Conservation (phyloP, 1,140 invertebrate genomes). For the Saccostrea echinata region DNA sequence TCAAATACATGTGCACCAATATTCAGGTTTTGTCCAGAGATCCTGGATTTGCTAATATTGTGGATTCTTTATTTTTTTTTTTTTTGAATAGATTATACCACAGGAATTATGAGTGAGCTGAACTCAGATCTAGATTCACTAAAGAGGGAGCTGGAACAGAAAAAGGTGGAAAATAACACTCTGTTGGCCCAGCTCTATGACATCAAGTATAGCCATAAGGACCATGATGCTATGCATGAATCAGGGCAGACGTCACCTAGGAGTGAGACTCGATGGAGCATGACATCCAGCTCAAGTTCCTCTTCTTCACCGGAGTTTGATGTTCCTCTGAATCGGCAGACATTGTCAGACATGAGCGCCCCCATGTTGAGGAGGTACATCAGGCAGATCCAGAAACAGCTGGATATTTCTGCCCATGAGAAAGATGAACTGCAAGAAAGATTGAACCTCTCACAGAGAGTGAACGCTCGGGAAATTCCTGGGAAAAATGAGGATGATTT, state of each 20-base stretch:
- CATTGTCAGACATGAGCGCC: slow-evolving; percentile 58
- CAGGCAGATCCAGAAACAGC: slow-evolving; percentile 62
- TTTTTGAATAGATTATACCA: not conserved
- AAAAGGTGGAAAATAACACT: not conserved
- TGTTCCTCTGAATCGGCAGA: slow-evolving; percentile 54
- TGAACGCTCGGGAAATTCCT: slow-evolving; percentile 49
- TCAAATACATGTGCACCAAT: too few relatives aligned
- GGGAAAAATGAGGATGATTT: slow-evolving; percentile 53
- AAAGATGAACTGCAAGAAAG: slow-evolving; percentile 59
- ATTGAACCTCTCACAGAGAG: slow-evolving; percentile 27
- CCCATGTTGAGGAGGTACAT: slow-evolving; percentile 57
- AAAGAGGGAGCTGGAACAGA: not conserved
- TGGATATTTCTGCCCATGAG: slow-evolving; percentile 56
- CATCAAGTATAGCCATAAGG: not conserved
- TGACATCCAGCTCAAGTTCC: not conserved
- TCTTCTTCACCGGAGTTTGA: slow-evolving; percentile 48
- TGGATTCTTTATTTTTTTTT: not conserved
- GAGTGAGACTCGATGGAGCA: not conserved
- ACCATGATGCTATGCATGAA: not conserved
- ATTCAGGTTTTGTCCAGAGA: too few relatives aligned
- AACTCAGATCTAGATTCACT: not conserved
- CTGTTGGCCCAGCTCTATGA: slow-evolving; percentile 9
- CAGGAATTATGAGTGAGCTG: slow-evolving; percentile 8
- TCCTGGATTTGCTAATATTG: too few relatives aligned
- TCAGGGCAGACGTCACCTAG: slow-evolving; percentile 20